Conservation (phyloP, 1,140 invertebrate species). For the Bombus vancouverensis region DNA sequence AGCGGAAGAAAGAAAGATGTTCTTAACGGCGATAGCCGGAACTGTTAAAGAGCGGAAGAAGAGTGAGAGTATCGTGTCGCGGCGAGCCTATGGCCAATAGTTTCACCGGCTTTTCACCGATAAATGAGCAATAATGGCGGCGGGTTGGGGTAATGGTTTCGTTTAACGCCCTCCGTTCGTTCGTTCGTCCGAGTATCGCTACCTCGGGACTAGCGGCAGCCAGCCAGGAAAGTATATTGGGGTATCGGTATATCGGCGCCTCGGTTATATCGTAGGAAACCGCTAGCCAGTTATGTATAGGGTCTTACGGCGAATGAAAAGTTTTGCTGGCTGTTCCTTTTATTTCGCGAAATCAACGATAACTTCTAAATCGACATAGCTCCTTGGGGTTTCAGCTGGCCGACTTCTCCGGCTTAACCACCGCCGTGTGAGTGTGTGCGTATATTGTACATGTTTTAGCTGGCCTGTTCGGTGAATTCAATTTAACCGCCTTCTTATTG, state of each 20-base stretch:
- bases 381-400: not conserved
- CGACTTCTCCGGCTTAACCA: not conserved
- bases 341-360: slow-evolving; percentile 1
- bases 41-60: slow-evolving; percentile 28
- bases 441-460: not conserved
- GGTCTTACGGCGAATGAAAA: slow-evolving; percentile 41
- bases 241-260: slow-evolving; percentile 52
- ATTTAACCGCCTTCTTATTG: not conserved
- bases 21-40: not conserved
- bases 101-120: slow-evolving; percentile 64
- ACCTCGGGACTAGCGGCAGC: slow-evolving; percentile 57
- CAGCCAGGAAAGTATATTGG: slow-evolving; percentile 37
- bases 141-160: slow-evolving; percentile 66
- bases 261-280: slow-evolving; percentile 53
- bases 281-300: slow-evolving; percentile 29
- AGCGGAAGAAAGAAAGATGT: slow-evolving; percentile 26
- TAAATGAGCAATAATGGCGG: slow-evolving; percentile 72
- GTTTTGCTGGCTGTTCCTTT: slow-evolving; percentile 13
- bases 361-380: slow-evolving; percentile 6
- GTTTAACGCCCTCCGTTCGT: slow-evolving; percentile 65
- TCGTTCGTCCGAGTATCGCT: slow-evolving; percentile 58
- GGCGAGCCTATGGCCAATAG: slow-evolving; percentile 64
- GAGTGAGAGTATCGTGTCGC: slow-evolving; percentile 44
- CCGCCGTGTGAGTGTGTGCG: no score
- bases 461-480: not conserved